Percentiles rank a stretch among this genome's conserved stretches.
These are phyloP conservation scores for Dolichallabes microphthalmus DNA, from an alignment of 2,113 vertebrate species.

Conservation along the genomic window DNA sequence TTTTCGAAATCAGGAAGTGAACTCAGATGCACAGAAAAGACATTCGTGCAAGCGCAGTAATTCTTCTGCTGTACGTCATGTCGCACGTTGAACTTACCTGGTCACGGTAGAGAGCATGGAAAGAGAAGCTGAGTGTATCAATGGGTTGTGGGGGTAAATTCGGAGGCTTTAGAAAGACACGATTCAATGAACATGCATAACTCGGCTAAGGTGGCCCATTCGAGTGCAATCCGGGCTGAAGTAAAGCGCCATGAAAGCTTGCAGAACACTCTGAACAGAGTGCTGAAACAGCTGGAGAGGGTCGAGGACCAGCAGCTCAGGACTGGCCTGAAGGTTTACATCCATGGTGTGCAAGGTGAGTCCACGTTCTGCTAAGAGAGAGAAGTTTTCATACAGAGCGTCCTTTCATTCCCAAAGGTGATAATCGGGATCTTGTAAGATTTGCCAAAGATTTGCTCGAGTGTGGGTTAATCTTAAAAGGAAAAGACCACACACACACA, in stretches of 20 bases:
- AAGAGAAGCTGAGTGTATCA: slow-evolving; percentile 43
- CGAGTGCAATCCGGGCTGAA: slow-evolving; percentile 76
- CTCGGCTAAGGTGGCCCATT: slow-evolving; percentile 67
- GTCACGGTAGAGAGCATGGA: slow-evolving; percentile 32
- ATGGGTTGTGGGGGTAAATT: slow-evolving; percentile 63
- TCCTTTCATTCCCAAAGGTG: not conserved
- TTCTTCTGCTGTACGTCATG: slow-evolving; percentile 32
- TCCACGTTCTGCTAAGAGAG: not conserved
- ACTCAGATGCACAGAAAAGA: slow-evolving; percentile 68
- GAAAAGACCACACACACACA: not conserved
- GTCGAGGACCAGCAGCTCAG: slow-evolving; percentile 72
- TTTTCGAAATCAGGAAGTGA: slow-evolving; percentile 73
- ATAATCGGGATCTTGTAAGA: no score
- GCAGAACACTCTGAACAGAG: slow-evolving; percentile 68
- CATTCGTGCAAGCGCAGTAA: slow-evolving; percentile 56
- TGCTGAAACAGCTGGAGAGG: slow-evolving; percentile 72
- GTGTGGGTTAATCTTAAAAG: not conserved
- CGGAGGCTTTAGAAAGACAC: slow-evolving; percentile 49
- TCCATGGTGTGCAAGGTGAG: slow-evolving; percentile 77
- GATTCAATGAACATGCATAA: slow-evolving; percentile 70
- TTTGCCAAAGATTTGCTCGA: not conserved
- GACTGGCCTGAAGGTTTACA: slow-evolving; percentile 69
- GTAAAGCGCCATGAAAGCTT: slow-evolving; percentile 73
- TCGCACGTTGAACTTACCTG: slow-evolving; percentile 12
- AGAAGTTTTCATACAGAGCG: no score